These are phyloP conservation scores for Drosophila ercepeae DNA, from an alignment of 1,140 invertebrate species.

Conservation along the genomic window DNA sequence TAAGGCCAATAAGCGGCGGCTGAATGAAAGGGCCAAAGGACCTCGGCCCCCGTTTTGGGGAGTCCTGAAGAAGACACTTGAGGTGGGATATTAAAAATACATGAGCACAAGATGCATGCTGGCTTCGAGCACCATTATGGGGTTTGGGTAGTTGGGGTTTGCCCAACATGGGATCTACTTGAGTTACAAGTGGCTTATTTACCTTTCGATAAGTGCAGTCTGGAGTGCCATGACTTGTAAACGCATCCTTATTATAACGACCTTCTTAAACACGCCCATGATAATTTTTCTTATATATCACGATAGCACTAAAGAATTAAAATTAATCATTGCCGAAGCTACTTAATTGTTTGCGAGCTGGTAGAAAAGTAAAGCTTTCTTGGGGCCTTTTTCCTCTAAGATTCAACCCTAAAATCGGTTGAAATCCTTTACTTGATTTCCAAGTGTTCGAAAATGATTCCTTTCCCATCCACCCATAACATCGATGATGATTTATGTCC, in stretches of 20 bases:
- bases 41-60: constrained; percentile 17
- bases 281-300: constrained; percentile 62
- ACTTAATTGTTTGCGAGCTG: too few species aligned
- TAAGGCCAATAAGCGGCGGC: constrained; percentile 69
- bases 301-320: too few species aligned
- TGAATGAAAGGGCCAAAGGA: constrained; percentile 53
- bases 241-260: neutral
- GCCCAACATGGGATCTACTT: constrained; percentile 50
- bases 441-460: neutral
- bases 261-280: constrained; percentile 68
- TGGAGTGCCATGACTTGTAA: constrained; percentile 70
- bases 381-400: constrained; percentile 31
- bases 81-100: constrained; percentile 79
- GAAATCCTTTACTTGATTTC: too few species aligned
- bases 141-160: constrained; percentile 4
- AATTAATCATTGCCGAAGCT: too few species aligned
- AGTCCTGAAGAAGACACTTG: constrained; percentile 66
- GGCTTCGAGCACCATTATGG: neutral
- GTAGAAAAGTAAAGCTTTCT: too few species aligned
- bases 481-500: constrained; percentile 57
- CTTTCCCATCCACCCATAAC: neutral
- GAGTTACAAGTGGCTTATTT: constrained; percentile 80
- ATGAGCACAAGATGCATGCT: constrained; percentile 48
- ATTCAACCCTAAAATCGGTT: too few species aligned
- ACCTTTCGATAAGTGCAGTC: constrained; percentile 79